Evolutionary conservation across 1,140 invertebrate genomes (phyloP).

Genomic region (Trichoplusia ni): DNA sequence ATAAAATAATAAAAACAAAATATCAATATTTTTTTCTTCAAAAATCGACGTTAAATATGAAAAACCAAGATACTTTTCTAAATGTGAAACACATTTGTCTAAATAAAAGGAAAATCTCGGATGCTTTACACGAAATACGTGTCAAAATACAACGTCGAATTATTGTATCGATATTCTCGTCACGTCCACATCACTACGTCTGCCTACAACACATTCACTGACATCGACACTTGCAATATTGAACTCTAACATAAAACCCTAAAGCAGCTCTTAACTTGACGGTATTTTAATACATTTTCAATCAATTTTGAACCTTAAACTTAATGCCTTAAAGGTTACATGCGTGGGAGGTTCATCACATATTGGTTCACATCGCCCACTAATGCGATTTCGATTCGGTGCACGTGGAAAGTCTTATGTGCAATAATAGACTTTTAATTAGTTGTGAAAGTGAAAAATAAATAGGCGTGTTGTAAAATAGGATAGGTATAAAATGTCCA

Average conservation of each 20-base stretch:
- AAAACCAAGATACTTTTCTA: too few species aligned
- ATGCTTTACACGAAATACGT: constrained; percentile 56
- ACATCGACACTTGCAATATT: constrained; percentile 27
- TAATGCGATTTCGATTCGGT: constrained; percentile 12
- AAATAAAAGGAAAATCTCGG: constrained; percentile 21
- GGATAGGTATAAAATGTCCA: too few species aligned
- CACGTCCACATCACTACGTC: constrained; percentile 52
- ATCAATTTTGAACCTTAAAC: constrained; percentile 32
- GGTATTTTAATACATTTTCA: neutral
- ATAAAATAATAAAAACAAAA: too few species aligned
- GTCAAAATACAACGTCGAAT: constrained; percentile 43
- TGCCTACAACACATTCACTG: constrained; percentile 26
- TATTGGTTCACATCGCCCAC: constrained; percentile 33
- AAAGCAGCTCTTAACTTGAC: too few species aligned
- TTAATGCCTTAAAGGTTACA: neutral
- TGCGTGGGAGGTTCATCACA: neutral
- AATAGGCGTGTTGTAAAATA: neutral
- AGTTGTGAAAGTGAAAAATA: constrained; percentile 27
- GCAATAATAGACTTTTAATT: constrained; percentile 36
- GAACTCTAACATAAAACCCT: constrained; percentile 33
- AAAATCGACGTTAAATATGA: too few species aligned
- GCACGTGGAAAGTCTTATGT: constrained; percentile 11
- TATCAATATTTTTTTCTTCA: too few species aligned
- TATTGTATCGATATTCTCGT: constrained; percentile 48
- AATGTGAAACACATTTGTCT: constrained; percentile 1